phyloP scores from a whole-genome alignment of 2,113 vertebrate species.

The Vulpes ferrilata region DNA sequence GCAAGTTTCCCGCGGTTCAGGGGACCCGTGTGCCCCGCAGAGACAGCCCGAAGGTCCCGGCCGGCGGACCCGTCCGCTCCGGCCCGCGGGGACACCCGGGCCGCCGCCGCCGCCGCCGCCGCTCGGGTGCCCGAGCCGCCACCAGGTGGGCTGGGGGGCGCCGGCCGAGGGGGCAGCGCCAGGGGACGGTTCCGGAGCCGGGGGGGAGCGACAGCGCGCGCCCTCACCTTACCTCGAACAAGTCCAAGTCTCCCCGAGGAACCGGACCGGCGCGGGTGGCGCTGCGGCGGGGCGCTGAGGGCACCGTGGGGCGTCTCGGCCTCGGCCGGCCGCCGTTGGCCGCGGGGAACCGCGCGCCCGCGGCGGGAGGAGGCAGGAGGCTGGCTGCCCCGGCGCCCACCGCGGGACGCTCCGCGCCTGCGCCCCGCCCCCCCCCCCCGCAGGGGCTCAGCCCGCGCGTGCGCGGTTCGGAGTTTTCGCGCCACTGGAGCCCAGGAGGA shows the following conservation, averaged over 20 bases:
- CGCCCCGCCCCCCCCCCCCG: constrained; percentile 66
- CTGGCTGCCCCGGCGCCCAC: constrained; percentile 1
- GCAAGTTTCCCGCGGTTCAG: constrained; percentile 58
- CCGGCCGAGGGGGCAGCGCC: not conserved
- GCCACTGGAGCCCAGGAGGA: rapidly evolving
- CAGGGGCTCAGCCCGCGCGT: constrained; percentile 60
- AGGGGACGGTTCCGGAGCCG: not conserved
- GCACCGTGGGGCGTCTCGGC: not conserved
- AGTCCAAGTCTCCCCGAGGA: constrained; percentile 38
- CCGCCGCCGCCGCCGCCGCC: not conserved
- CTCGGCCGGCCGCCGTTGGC: not conserved
- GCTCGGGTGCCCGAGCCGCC: not conserved
- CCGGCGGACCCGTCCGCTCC: not conserved
- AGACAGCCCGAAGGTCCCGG: not conserved
- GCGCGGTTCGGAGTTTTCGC: constrained; percentile 43
- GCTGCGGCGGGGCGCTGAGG: not conserved
- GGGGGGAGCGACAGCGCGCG: not conserved
- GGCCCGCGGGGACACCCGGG: not conserved
- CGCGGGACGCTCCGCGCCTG: constrained; percentile 70
- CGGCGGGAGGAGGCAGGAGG: not conserved
- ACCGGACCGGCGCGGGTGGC: not conserved
- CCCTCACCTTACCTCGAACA: constrained; percentile 71
- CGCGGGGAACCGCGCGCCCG: not conserved
- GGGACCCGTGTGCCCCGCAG: not conserved
- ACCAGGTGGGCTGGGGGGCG: not conserved